phyloP scores from a whole-genome alignment of 1,140 invertebrate species.

The Macrobrachium nipponense region DNA sequence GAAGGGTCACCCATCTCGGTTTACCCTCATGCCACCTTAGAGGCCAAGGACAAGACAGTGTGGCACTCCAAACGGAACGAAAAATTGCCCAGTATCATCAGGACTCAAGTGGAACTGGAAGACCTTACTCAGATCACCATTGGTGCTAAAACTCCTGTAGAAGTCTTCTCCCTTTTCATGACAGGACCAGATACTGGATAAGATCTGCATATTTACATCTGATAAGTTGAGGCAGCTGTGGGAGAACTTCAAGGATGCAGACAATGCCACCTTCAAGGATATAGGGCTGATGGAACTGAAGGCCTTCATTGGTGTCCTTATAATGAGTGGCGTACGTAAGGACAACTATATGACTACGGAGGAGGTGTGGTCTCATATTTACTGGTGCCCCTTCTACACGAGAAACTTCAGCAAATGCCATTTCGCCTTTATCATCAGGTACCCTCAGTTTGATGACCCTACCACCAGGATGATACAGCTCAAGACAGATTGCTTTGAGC shows the following conservation, averaged over 20 bases:
- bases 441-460: neutral
- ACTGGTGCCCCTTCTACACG: conserved; percentile 5
- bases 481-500: neutral
- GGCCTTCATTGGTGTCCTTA: neutral
- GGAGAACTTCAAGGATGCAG: too few relatives aligned
- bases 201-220: neutral
- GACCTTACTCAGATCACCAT: too few relatives aligned
- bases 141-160: too few relatives aligned
- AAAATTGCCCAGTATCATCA: too few relatives aligned
- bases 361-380: conserved; percentile 6
- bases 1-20: too few relatives aligned
- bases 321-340: neutral
- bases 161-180: too few relatives aligned
- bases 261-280: conserved; percentile 1
- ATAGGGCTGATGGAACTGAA: conserved; percentile 11
- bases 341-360: conserved; percentile 8
- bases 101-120: too few relatives aligned
- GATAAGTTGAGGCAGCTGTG: neutral
- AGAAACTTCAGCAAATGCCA: neutral
- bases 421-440: conserved; percentile 19
- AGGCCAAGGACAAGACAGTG: too few relatives aligned
- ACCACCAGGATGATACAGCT: neutral
- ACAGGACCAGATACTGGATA: too few relatives aligned
- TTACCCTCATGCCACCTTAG: too few relatives aligned
- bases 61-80: too few relatives aligned